Evolutionary conservation across 2,888 invertebrate species (phyloP), one percentile per base, ranked within the genome.

Genomic region (Chelonus formosanus): DNA sequence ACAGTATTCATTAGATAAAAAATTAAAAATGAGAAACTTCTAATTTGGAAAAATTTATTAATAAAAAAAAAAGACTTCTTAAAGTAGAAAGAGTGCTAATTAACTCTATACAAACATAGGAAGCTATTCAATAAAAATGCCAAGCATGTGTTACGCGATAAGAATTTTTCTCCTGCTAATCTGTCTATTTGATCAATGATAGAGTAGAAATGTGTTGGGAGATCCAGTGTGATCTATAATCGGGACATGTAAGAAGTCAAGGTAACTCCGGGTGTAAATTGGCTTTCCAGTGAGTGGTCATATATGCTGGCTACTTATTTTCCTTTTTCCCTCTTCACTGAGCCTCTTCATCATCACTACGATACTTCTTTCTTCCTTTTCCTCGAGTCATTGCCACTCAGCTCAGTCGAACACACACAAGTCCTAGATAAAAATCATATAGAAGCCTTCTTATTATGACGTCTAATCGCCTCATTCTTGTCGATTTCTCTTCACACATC

Each of bases 271-370:
- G 74, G 76, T 80, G 81, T 77, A 79, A 80, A 80, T 82, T 80
- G 77, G 76, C 77, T 82, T 83, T 83, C 82, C 83, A 80, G 77
- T 82, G 75, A 78, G 73, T 80, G 81, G 74, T 79, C 80, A 83
- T 82, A 81, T 80, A 75, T 82, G 82, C 78, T 80, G 79, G 79
- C 74, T 78, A 78, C 67, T 66, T 71, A 68, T 69, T 65, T 68
- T 67, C 69, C 52, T 68, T 43, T 50, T 61, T 60, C 50, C 56
- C 56, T 34, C 57, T 44, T 45, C 67, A 55, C 67, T 67, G 32
- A 57, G 68, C 62, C 35, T 65, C 47, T 31, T 40, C 50, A 45
- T 48, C 34, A 40, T 59, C 35, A 40, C 54, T 6, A 50, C 20
- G 48, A 35, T 60, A 44, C 59, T 44, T 60, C 32, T 47, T 58